phyloP scores from a whole-genome alignment of 2,797 vertebrate genomes.

The Anguilla pacifica region DNA sequence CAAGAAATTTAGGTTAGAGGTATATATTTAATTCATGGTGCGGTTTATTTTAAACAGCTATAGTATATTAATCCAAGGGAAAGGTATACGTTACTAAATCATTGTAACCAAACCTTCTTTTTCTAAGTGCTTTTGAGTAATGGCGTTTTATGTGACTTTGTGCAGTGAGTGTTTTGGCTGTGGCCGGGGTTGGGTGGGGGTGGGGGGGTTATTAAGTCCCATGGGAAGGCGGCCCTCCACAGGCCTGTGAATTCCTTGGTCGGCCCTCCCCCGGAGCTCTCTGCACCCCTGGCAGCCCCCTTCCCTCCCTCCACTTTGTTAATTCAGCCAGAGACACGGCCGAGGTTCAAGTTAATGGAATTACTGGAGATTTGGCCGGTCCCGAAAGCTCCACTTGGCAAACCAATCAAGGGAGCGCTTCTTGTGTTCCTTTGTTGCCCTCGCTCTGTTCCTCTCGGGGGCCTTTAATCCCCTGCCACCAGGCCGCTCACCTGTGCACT shows the following conservation, averaged over 20 bases:
- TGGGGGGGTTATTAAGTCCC: constrained; percentile 18
- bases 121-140: not conserved
- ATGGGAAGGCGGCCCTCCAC: not conserved
- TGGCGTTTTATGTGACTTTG: not conserved
- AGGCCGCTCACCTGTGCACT: constrained; percentile 43
- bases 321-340: constrained; percentile 46
- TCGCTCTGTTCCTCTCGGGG: constrained; percentile 13
- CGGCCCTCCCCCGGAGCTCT: constrained; percentile 34
- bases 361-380: constrained; percentile 51
- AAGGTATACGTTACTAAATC: not conserved
- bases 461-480: constrained; percentile 15
- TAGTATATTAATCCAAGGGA: not conserved
- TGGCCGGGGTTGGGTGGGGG: not conserved
- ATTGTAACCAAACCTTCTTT: not conserved
- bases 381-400: constrained; percentile 43
- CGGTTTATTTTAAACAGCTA: not conserved
- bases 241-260: constrained; percentile 17
- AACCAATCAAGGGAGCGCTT: constrained; percentile 46
- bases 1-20: not conserved
- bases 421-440: constrained; percentile 42
- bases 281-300: constrained; percentile 41
- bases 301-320: constrained; percentile 43
- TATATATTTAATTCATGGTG: not conserved
- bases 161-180: constrained; percentile 9
- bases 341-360: constrained; percentile 54